Evolutionary conservation across 2,797 vertebrate genomes (phyloP).

Genomic region (Ambastaia sidthimunki): DNA sequence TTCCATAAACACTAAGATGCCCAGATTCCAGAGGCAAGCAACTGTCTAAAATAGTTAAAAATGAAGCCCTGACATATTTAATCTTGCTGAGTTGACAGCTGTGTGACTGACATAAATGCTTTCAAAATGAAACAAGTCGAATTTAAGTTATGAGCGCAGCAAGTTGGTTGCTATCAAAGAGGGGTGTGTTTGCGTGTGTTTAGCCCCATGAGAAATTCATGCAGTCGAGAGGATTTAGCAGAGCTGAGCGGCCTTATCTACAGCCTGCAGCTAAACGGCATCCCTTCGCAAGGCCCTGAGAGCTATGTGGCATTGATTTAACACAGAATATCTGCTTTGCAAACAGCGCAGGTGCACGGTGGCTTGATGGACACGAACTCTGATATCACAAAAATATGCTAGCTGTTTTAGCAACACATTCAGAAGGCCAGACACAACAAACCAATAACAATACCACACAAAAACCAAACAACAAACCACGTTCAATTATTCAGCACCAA

Average conservation of each 20-base stretch:
- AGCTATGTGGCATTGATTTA: slow-evolving; percentile 33
- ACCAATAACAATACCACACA: neutral
- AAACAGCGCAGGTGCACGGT: slow-evolving; percentile 6
- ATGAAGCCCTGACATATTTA: slow-evolving; percentile 51
- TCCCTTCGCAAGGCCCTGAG: slow-evolving; percentile 21
- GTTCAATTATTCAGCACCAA: slow-evolving; percentile 17
- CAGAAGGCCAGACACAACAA: neutral
- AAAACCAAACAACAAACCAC: slow-evolving; percentile 4
- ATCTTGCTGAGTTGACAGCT: slow-evolving; percentile 49
- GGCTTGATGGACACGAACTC: slow-evolving; percentile 26
- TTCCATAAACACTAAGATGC: slow-evolving; percentile 16
- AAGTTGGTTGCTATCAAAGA: slow-evolving; percentile 52
- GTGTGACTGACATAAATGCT: slow-evolving; percentile 43
- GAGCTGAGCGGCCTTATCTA: slow-evolving; percentile 56
- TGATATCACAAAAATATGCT: slow-evolving; percentile 32
- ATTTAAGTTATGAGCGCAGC: slow-evolving; percentile 34
- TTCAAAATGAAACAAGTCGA: slow-evolving; percentile 51
- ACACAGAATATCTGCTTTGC: slow-evolving; percentile 23
- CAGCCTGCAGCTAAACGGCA: slow-evolving; percentile 56
- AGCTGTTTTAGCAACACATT: neutral
- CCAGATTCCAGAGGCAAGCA: slow-evolving; percentile 17
- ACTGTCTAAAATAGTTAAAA: slow-evolving; percentile 39
- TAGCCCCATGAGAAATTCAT: slow-evolving; percentile 51
- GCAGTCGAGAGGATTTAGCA: slow-evolving; percentile 56
- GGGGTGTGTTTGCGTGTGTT: slow-evolving; percentile 42